Evolutionary conservation across 2,113 vertebrate genomes (phyloP), one percentile per base, ranked within the genome.

Genomic region (Hyaena hyaena): DNA sequence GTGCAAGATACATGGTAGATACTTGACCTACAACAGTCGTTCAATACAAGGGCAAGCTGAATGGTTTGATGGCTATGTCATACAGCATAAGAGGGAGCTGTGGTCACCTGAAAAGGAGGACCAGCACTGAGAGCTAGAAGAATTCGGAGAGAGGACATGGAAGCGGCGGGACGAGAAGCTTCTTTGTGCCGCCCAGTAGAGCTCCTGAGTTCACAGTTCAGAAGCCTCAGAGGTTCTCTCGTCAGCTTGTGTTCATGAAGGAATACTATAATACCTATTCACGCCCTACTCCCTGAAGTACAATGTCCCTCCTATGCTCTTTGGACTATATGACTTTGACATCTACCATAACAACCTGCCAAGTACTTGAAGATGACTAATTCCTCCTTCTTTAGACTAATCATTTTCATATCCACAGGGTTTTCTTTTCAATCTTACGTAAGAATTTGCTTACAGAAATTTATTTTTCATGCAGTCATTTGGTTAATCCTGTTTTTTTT

Each of bases 61-160:
- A 12, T 99, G 99, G 96, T 99, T 99, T 97, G 99, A 99, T 80
- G 99, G 99, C 66, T 99, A 99, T 71, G 74, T 48, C 43, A 28
- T 45, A 76, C 43, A 31, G 43, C 43, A 77, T 11, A 77, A 76
- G 74, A 45, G 99, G 82, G 99, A 99, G 96, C 98, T 99, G 53
- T 99, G 98, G 88, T 99, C 99, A 9, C 99, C 99, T 15, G 98
- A 99, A 66, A 98, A 99, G 61, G 97, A 97, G 74, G 55, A 90
- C 4, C 98, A 98, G 86, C 98, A 98, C 43, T 12, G 39, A 95
- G 99, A 99, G 90, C 66, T 99, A 45, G 99, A 99, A 81, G 98
- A 98, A 43, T 99, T 99, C 89, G 99, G 99, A 96, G 98, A 99
- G 91, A 94, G 98, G 50, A 98, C 99, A 95, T 98, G 98, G 88